These are phyloP conservation scores for Notocelia uddmanniana DNA, from an alignment of 2,888 invertebrate species.

Conservation along the genomic window DNA sequence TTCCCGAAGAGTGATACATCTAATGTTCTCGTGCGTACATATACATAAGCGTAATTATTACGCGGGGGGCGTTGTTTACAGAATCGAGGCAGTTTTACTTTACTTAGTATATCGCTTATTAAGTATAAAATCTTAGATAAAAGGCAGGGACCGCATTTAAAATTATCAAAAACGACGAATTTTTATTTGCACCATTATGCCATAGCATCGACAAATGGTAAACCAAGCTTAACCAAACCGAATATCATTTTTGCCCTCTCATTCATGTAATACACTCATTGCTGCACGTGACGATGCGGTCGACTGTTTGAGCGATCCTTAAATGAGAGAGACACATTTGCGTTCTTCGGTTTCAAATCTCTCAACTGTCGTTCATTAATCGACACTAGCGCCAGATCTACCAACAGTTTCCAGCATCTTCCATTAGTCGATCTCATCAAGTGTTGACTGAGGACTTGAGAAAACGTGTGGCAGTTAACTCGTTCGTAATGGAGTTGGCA, in stretches of 20 bases:
- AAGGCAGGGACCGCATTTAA: background rate
- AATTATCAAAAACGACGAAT: background rate
- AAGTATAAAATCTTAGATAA: too few species aligned
- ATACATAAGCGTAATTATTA: too few species aligned
- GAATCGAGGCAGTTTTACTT: too few species aligned
- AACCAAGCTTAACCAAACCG: background rate
- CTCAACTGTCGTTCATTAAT: too few species aligned
- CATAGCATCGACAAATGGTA: background rate
- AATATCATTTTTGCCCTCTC: background rate
- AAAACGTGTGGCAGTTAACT: background rate
- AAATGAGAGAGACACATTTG: background rate
- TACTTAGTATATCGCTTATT: too few species aligned
- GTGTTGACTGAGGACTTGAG: slow-evolving; percentile 5
- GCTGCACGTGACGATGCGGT: background rate
- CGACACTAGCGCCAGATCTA: background rate
- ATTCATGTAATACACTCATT: background rate
- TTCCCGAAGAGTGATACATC: too few species aligned
- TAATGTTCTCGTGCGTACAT: too few species aligned
- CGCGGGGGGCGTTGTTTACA: too few species aligned
- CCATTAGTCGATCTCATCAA: background rate
- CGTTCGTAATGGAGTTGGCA: background rate
- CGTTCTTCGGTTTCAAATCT: background rate
- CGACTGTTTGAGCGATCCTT: background rate
- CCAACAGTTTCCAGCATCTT: background rate
- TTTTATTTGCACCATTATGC: background rate